phyloP scores from a whole-genome alignment of 2,888 invertebrate species.

The Eupithecia abbreviata region DNA sequence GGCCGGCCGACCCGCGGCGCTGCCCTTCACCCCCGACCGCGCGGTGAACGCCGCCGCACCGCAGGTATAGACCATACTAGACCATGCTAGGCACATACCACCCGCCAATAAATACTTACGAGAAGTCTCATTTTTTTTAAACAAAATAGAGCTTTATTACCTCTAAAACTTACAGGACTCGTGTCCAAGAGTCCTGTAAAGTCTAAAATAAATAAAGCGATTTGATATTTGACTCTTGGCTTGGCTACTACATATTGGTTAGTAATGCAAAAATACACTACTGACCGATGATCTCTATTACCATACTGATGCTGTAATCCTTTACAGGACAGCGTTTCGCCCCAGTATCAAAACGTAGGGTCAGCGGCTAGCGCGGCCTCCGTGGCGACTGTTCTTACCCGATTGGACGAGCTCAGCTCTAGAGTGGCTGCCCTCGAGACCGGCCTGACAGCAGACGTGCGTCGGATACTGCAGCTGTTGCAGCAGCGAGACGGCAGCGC shows the following conservation, averaged over 20 bases:
- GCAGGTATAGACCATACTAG: conserved; percentile 25
- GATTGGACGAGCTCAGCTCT: conserved; percentile 88
- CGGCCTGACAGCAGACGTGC: conserved; percentile 89
- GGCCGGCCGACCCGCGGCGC: conserved; percentile 71
- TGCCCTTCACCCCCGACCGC: conserved; percentile 65
- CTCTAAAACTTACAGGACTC: too few relatives aligned
- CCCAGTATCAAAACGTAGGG: conserved; percentile 79
- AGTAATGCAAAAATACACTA: background rate
- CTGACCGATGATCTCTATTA: background rate
- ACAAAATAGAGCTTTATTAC: too few relatives aligned
- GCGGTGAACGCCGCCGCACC: conserved; percentile 53
- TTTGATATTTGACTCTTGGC: too few relatives aligned
- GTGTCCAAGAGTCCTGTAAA: too few relatives aligned
- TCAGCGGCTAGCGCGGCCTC: conserved; percentile 68
- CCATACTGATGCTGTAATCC: conserved; percentile 2
- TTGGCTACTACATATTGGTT: too few relatives aligned
- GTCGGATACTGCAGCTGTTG: conserved; percentile 87
- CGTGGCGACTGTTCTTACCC: conserved; percentile 83
- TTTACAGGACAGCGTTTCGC: conserved; percentile 73
- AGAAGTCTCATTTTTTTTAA: too few relatives aligned
- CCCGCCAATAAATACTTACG: background rate
- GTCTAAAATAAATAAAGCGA: too few relatives aligned
- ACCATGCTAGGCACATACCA: background rate
- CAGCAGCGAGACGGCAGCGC: conserved; percentile 74
- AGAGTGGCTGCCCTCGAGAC: conserved; percentile 89